These are phyloP conservation scores for Grapholita molesta DNA, from an alignment of 1,140 invertebrate species.

Conservation along the genomic window DNA sequence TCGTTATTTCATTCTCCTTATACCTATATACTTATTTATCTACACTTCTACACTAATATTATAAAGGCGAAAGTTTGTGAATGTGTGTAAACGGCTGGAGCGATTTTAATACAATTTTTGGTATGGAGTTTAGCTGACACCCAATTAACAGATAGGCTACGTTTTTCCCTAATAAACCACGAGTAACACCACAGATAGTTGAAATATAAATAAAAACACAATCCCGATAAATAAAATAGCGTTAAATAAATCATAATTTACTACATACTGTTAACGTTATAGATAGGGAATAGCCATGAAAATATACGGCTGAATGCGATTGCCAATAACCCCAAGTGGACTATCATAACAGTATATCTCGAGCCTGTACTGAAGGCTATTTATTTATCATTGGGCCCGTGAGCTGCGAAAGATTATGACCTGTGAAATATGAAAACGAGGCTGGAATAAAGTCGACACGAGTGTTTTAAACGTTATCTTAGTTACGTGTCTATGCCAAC, in stretches of 20 bases:
- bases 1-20: too few species aligned
- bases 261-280: not conserved
- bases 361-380: not conserved
- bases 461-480: not conserved
- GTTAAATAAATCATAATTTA: not conserved
- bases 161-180: too few species aligned
- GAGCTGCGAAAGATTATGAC: not conserved
- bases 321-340: constrained; percentile 8
- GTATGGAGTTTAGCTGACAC: too few species aligned
- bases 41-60: too few species aligned
- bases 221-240: not conserved
- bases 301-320: not conserved
- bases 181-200: too few species aligned
- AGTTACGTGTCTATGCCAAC: too few species aligned
- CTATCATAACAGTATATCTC: constrained; percentile 2
- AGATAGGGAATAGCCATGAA: not conserved
- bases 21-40: too few species aligned
- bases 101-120: too few species aligned
- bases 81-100: too few species aligned
- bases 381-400: not conserved
- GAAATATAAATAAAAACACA: not conserved
- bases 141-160: too few species aligned
- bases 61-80: too few species aligned
- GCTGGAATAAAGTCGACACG: not conserved
- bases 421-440: not conserved